These are phyloP conservation scores for Cenopis cana DNA, from an alignment of 2,888 invertebrate species.

Conservation along the genomic window DNA sequence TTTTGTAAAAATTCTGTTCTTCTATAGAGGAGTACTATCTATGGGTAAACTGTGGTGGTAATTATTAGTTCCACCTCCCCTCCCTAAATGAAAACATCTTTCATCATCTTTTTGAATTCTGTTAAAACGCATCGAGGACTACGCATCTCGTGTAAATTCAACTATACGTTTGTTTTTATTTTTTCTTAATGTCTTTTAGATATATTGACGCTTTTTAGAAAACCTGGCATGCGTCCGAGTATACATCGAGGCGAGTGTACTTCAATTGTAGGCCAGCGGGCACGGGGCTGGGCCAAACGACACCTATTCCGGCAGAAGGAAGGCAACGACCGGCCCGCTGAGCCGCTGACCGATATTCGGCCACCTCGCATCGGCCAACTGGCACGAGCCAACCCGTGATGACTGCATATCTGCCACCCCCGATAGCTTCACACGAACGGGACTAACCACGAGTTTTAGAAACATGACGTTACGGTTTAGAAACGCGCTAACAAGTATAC, in stretches of 20 bases:
- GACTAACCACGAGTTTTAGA: background rate
- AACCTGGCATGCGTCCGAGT: background rate
- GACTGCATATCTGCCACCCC: background rate
- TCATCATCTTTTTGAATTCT: too few species aligned
- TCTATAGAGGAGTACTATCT: too few species aligned
- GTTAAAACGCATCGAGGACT: too few species aligned
- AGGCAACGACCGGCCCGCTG: slow-evolving; percentile 75
- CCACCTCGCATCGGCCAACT: slow-evolving; percentile 31
- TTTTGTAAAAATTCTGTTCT: too few species aligned
- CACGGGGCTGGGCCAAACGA: slow-evolving; percentile 9
- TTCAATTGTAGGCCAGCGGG: background rate
- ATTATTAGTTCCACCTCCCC: too few species aligned
- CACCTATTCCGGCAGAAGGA: slow-evolving; percentile 26
- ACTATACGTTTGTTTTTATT: background rate
- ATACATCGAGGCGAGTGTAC: background rate
- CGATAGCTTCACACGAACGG: background rate
- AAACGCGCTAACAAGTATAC: too few species aligned
- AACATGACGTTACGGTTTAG: too few species aligned
- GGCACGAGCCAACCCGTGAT: slow-evolving; percentile 11
- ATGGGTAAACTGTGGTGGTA: too few species aligned
- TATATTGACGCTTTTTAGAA: background rate
- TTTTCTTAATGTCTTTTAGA: background rate
- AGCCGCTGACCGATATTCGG: slow-evolving; percentile 71
- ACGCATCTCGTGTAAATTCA: too few species aligned
- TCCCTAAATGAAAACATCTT: too few species aligned